Percentiles rank a stretch among this genome's conserved stretches.
Evolutionary conservation across 2,888 invertebrate genomes (phyloP).

Genomic region (Orthonevra nobilis): DNA sequence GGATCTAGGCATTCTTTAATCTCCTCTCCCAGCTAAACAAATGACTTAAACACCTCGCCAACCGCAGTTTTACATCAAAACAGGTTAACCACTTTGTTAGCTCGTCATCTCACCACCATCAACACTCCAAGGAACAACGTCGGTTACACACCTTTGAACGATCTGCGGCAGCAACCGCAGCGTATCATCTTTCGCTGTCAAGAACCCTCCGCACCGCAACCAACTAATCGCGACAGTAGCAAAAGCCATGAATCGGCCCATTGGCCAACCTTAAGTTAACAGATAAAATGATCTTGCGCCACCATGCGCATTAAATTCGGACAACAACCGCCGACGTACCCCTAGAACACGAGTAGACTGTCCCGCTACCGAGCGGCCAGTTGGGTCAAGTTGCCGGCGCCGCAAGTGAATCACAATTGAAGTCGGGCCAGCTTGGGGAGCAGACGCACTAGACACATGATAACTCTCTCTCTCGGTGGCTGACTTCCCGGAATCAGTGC

Average conservation of each 20-base stretch:
- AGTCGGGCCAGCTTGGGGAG: no score
- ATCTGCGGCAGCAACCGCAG: constrained; percentile 13
- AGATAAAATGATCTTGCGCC: constrained; percentile 10
- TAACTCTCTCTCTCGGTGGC: background rate
- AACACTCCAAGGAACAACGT: constrained; percentile 25
- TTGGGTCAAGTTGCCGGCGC: background rate
- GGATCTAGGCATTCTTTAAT: background rate
- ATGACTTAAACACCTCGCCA: constrained; percentile 31
- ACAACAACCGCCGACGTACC: constrained; percentile 4
- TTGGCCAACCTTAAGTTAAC: constrained; percentile 13
- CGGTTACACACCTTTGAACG: constrained; percentile 35
- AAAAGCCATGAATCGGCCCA: constrained; percentile 23
- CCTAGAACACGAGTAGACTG: no score
- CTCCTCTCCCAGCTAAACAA: background rate
- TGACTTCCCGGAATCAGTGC: constrained; percentile 60
- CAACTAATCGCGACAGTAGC: constrained; percentile 12
- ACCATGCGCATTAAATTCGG: constrained; percentile 11
- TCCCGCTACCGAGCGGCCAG: no score
- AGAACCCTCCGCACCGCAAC: constrained; percentile 19
- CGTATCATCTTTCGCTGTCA: constrained; percentile 47
- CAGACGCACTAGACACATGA: no score
- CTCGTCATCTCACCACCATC: constrained; percentile 27
- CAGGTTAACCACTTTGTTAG: constrained; percentile 42
- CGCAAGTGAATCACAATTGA: background rate
- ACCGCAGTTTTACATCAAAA: constrained; percentile 36